Conservation (phyloP, 2,888 invertebrate species). For the Melinaea marsaeus region DNA sequence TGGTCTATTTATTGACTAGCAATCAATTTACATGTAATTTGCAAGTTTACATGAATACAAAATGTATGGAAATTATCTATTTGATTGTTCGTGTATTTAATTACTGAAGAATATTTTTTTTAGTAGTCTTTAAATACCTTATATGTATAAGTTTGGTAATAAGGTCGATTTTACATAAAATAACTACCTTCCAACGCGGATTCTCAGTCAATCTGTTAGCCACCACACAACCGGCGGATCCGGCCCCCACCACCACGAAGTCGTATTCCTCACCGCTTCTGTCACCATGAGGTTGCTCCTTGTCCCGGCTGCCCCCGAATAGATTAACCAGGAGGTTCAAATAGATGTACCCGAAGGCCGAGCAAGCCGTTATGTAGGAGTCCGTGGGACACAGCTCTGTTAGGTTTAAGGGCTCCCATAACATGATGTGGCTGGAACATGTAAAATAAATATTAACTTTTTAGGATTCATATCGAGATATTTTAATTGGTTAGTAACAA, state of each 20-base stretch:
- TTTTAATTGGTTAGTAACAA: too few species aligned
- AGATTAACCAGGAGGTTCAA: constrained; percentile 47
- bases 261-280: constrained; percentile 54
- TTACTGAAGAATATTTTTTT: too few species aligned
- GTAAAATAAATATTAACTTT: too few species aligned
- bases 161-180: not conserved
- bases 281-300: constrained; percentile 56
- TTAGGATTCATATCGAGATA: too few species aligned
- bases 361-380: constrained; percentile 46
- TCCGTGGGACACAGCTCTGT: constrained; percentile 39
- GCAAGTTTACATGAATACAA: too few species aligned
- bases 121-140: too few species aligned
- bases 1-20: too few species aligned
- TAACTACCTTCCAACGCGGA: constrained; percentile 47
- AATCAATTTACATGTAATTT: too few species aligned
- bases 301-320: constrained; percentile 47
- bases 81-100: too few species aligned
- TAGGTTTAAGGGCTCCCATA: constrained; percentile 40
- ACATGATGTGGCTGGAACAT: constrained; percentile 25
- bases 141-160: too few species aligned
- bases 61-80: too few species aligned
- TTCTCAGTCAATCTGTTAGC: constrained; percentile 52
- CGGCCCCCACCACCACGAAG: constrained; percentile 61
- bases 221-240: constrained; percentile 56
- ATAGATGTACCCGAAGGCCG: constrained; percentile 48